Conservation (phyloP, 2,888 invertebrate genomes). For the Ischnus inquisitorius region DNA sequence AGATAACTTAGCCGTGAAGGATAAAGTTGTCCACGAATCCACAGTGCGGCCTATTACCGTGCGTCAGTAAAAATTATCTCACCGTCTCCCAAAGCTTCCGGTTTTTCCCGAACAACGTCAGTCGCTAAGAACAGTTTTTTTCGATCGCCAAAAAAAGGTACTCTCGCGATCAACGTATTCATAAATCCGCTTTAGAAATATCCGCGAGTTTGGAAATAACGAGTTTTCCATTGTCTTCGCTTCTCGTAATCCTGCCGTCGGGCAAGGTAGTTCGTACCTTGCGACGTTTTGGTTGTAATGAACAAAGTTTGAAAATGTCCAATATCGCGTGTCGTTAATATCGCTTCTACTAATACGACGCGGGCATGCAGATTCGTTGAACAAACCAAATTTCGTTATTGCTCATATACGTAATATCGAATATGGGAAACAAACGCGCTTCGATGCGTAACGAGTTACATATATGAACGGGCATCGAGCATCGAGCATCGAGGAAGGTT, state of each 20-base stretch:
- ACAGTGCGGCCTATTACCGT: too few relatives aligned
- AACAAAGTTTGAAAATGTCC: constrained; percentile 27
- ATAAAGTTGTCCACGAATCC: too few relatives aligned
- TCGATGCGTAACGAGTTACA: constrained; percentile 27
- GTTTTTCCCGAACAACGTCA: too few relatives aligned
- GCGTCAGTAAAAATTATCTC: too few relatives aligned
- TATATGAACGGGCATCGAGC: constrained; percentile 43
- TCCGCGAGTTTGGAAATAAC: not conserved
- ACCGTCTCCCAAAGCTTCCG: too few relatives aligned
- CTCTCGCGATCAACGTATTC: not conserved
- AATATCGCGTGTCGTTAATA: constrained; percentile 24
- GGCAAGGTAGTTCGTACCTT: not conserved
- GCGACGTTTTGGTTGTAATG: not conserved
- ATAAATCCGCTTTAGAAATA: not conserved
- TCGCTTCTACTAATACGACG: not conserved
- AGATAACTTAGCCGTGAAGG: too few relatives aligned
- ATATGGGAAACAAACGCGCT: not conserved
- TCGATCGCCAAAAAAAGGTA: too few relatives aligned
- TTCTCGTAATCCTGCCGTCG: not conserved
- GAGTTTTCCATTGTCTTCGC: not conserved
- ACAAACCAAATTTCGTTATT: not conserved
- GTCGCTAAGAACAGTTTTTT: too few relatives aligned
- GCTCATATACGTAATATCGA: constrained; percentile 24
- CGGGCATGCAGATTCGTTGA: not conserved
- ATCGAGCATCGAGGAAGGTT: constrained; percentile 67